phyloP scores from a whole-genome alignment of 64 coral and sea anemone genomes.

The Porites lutea region DNA sequence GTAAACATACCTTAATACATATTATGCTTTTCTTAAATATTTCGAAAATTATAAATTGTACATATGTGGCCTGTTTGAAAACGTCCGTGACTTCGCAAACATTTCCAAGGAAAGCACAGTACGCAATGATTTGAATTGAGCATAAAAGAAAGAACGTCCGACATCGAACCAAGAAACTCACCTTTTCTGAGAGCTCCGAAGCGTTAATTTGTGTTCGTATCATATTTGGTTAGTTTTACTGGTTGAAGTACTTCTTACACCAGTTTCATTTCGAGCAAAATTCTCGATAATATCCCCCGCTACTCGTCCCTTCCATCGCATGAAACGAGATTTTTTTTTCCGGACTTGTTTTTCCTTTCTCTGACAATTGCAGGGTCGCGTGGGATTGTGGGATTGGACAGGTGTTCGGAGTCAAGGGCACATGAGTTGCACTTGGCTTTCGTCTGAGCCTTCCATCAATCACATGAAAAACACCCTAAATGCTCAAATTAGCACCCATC shows the following conservation, averaged over 20 bases:
- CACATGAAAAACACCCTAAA: too few species aligned
- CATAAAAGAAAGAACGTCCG: neutral
- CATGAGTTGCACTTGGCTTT: too few species aligned
- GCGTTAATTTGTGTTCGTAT: conserved; percentile 10
- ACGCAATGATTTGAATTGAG: too few species aligned
- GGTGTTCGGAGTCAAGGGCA: neutral
- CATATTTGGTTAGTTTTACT: neutral
- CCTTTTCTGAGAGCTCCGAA: neutral
- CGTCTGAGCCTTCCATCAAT: too few species aligned
- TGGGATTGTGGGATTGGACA: conserved; percentile 4
- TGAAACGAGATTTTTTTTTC: neutral
- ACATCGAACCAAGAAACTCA: neutral
- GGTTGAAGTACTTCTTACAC: neutral
- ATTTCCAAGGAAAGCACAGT: too few species aligned
- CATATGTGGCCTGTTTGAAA: too few species aligned
- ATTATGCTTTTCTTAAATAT: neutral
- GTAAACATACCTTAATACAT: neutral
- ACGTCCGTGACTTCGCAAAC: too few species aligned
- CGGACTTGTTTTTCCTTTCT: neutral
- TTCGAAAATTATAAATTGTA: too few species aligned
- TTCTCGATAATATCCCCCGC: neutral
- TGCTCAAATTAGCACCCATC: too few species aligned
- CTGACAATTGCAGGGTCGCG: neutral
- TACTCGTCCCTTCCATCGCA: neutral
- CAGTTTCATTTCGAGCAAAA: neutral